These are phyloP conservation scores for Apocheima hispidaria DNA, from an alignment of 2,888 invertebrate genomes.

Conservation along the genomic window DNA sequence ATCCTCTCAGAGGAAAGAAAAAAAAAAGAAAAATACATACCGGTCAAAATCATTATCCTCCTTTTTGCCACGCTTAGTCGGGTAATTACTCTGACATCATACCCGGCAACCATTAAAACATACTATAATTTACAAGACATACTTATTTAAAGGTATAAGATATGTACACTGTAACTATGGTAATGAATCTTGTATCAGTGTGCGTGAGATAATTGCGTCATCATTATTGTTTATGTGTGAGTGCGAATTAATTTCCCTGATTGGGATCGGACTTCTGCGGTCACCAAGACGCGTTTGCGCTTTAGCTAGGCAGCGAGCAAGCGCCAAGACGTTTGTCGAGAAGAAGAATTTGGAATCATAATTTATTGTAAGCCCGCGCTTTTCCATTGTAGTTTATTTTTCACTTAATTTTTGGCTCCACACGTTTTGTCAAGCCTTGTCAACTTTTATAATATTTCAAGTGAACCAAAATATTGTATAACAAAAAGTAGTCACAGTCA, in stretches of 20 bases:
- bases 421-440: neutral
- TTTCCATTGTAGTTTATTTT: neutral
- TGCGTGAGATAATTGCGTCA: constrained; percentile 65
- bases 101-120: constrained; percentile 1
- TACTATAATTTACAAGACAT: neutral
- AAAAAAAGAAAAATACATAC: no score
- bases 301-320: no score
- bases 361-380: neutral
- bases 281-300: no score
- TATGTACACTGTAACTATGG: constrained; percentile 13
- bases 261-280: constrained; percentile 43
- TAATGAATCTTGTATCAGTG: constrained; percentile 41
- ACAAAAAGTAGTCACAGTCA: no score
- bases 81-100: neutral
- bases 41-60: no score
- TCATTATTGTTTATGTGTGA: constrained; percentile 66
- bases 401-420: neutral
- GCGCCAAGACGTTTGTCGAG: neutral
- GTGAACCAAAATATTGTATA: no score
- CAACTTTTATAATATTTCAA: neutral
- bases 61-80: neutral
- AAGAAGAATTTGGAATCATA: neutral
- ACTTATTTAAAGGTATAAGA: neutral
- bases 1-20: no score
- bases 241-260: constrained; percentile 70